Evolutionary conservation across 2,113 vertebrate species (phyloP).

Genomic region (Rhinolophus sinicus): DNA sequence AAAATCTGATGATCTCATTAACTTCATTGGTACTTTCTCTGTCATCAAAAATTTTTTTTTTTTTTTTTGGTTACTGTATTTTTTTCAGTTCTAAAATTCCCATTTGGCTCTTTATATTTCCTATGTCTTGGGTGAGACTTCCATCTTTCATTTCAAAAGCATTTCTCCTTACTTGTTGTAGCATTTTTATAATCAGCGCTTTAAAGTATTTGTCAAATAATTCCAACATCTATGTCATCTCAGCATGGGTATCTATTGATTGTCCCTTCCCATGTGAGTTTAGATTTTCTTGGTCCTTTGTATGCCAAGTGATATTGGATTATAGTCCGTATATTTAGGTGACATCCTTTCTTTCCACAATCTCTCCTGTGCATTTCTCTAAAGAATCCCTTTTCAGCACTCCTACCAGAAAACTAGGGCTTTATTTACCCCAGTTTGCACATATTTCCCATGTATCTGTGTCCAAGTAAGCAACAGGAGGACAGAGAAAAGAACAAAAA

Average conservation of each 20-base stretch:
- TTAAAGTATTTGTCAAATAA: background rate
- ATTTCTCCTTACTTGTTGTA: background rate
- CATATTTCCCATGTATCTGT: background rate
- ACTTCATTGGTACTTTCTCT: background rate
- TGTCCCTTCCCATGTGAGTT: background rate
- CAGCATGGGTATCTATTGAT: background rate
- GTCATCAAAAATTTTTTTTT: background rate
- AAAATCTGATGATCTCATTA: background rate
- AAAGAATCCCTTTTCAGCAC: background rate
- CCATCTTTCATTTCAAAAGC: background rate
- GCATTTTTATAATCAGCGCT: background rate
- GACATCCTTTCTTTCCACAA: background rate
- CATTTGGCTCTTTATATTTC: background rate
- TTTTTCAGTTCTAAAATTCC: background rate
- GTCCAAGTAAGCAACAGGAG: background rate
- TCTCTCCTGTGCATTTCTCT: background rate
- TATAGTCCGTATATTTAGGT: background rate
- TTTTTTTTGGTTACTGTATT: background rate
- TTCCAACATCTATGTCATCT: background rate
- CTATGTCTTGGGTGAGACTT: background rate
- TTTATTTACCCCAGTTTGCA: background rate
- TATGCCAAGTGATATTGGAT: background rate
- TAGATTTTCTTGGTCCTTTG: background rate
- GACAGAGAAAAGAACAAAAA: background rate
- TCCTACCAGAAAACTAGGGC: background rate